Base-by-base conservation (phyloP, 2,113 vertebrate species). In the Tursiops truncatus region DNA sequence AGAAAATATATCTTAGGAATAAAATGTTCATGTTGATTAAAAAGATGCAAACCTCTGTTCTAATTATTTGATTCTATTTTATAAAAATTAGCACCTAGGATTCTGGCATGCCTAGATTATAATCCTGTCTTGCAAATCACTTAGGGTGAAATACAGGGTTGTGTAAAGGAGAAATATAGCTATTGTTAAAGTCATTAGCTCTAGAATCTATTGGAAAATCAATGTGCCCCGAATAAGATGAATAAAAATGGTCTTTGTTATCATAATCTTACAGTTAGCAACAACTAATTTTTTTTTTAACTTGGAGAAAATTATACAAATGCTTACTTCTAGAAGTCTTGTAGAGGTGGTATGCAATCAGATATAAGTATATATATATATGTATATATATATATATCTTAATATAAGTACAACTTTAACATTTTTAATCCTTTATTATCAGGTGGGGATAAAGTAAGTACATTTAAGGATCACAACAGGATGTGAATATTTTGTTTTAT, bases 401-500 rank as follows among this genome's bases (percentile, higher is more conserved):
- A n/a, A 36, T 12, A 44, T 44, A 12, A 17, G 15, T 28, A 36
- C 21, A 44, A 41, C 8, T 63, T 87, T 68, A 70, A 53, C 5
- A 58, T 58, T 36, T 47, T 79, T 60, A 47, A 70, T 60, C 23
- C 6, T 68, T 86, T 79, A 67, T 79, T 79, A 79, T 79, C 23
- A 58, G 56, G 1, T 23, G 28, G 7, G 44, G 31, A 60, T n/a
- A 47, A 56, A 67, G 9, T 58, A 86, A 44, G 11, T 5, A 68
- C 5, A 79, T 47, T 58, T 56, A 93, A 70, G 21, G 3, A 44
- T 53, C 38, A 53, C 3, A 70, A 70, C 13, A 89, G 20, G 12
- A 89, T n/a, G n/a, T 58, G 31, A 62, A 47, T 96, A 60, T 89
- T 67, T 96, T 67, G 20, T 38, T 83, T 89, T 83, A 71, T 70